Base-by-base conservation (phyloP, 2,113 vertebrate species). In the Zingel zingel region DNA sequence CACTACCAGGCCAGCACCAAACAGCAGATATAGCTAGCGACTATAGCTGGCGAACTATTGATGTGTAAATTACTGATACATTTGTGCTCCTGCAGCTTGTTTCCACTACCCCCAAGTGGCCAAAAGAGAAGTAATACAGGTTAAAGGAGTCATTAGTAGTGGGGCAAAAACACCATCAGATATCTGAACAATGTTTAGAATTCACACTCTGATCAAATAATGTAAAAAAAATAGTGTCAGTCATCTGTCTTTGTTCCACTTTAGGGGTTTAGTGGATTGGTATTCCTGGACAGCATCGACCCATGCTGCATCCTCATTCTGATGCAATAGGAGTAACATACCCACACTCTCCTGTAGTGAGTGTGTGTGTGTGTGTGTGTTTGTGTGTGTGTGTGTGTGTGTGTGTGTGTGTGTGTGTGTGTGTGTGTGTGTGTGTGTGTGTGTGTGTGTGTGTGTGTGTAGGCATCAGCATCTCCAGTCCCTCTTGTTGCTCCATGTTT, bases 281-380 rank as follows among this genome's bases (percentile, higher is more conserved):
- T 33, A 4, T 57, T 86, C 59, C 14, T 73, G 51, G 58, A 76
- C 62, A 76, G 57, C 74, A 47, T 73, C 10, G 1, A 57, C 74
- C 69, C 30, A 57, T 33, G 13, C 67, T 45, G 30, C 61, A 27
- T 81, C 69, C 69, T 83, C 25, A 75, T 73, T 84, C 79, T 57
- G 57, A 84, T 78, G 79, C 81, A 88, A 63, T 11, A 73, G 70
- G 77, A 63, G 54, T n/a, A 77, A 84, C 73, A 77, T 45, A 81
- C 51, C 66, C 51, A 79, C 68, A 69, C 69, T 21, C 59, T 47
- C 56, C 64, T 68, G 43, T 15, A 65, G 57, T 65, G 70, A 39
- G 36, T 39, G 36, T 39, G 36, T 39, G 36, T 39, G 30, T 30
- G 30, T 30, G 30, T 30, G 30, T 5, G 36, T 39, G 36, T 39